Conservation (phyloP, 1,140 invertebrate genomes). For the Zaprionus vittiger region DNA sequence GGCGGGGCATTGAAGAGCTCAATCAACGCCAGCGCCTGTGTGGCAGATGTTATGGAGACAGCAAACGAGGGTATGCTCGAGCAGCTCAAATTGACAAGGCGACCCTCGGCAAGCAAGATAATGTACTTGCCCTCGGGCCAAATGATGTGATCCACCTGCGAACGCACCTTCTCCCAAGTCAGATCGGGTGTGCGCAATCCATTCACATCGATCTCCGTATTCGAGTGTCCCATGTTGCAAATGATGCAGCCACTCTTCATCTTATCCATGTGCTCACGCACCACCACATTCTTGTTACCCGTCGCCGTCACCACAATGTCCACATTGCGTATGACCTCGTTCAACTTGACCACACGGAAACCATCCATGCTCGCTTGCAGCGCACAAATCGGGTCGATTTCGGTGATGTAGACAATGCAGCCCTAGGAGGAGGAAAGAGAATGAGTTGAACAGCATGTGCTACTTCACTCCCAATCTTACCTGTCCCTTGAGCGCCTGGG, state of each 20-base stretch:
- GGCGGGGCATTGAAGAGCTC: conserved; percentile 98
- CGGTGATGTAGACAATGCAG: conserved; percentile 97
- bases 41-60: conserved; percentile 97
- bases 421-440: conserved; percentile 85
- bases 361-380: conserved; percentile 99
- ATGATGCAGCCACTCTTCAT: conserved; percentile 98
- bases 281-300: conserved; percentile 98
- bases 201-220: conserved; percentile 99
- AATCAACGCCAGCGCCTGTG: conserved; percentile 97
- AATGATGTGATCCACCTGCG: conserved; percentile 98
- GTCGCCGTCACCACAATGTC: conserved; percentile 98
- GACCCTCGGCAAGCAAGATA: conserved; percentile 96
- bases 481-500: conserved; percentile 96
- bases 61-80: conserved; percentile 99
- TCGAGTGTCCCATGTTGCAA: conserved; percentile 99
- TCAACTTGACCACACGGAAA: conserved; percentile 96
- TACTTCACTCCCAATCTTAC: conserved; percentile 15
- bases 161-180: conserved; percentile 98
- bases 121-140: conserved; percentile 97
- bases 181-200: conserved; percentile 96
- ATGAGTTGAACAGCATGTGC: background rate
- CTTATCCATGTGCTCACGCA: conserved; percentile 97
- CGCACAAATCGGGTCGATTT: conserved; percentile 99
- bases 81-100: conserved; percentile 97
- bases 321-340: conserved; percentile 91